Evolutionary conservation across 2,797 vertebrate genomes (phyloP).

Genomic region (Muscicapa striata): DNA sequence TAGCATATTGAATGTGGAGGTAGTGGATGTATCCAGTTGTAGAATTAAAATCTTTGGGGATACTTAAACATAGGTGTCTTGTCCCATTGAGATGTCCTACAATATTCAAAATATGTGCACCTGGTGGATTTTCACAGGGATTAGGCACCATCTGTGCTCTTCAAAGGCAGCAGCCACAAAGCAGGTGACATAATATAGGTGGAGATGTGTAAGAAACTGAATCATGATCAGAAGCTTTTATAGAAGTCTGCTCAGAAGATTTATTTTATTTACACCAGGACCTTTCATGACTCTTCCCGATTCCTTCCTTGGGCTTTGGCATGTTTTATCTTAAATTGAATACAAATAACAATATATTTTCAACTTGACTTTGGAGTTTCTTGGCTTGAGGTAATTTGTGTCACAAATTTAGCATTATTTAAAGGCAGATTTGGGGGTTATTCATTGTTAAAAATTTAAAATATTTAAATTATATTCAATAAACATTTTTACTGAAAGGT

Average conservation of each 20-base stretch:
- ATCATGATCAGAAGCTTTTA: not conserved
- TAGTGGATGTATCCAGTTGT: not conserved
- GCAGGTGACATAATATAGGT: not conserved
- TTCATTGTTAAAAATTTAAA: not conserved
- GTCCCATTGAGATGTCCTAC: not conserved
- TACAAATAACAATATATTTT: not conserved
- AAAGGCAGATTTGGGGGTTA: not conserved
- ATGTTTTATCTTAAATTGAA: conserved; percentile 25
- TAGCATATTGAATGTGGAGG: not conserved
- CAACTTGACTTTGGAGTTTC: conserved; percentile 3
- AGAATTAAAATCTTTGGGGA: not conserved
- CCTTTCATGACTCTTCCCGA: not conserved
- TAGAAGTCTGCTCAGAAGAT: not conserved
- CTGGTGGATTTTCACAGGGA: not conserved
- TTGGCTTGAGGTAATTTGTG: conserved; percentile 37
- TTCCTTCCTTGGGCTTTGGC: not conserved
- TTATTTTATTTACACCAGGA: not conserved
- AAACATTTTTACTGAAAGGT: not conserved
- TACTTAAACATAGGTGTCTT: not conserved
- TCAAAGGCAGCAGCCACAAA: not conserved
- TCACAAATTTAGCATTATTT: conserved; percentile 34
- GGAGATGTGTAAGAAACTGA: not conserved
- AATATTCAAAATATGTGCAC: not conserved
- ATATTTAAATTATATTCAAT: not conserved
- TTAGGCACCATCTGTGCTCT: not conserved